These are phyloP conservation scores for Drosophila fulvimacula DNA, from an alignment of 2,888 invertebrate genomes.

Conservation along the genomic window DNA sequence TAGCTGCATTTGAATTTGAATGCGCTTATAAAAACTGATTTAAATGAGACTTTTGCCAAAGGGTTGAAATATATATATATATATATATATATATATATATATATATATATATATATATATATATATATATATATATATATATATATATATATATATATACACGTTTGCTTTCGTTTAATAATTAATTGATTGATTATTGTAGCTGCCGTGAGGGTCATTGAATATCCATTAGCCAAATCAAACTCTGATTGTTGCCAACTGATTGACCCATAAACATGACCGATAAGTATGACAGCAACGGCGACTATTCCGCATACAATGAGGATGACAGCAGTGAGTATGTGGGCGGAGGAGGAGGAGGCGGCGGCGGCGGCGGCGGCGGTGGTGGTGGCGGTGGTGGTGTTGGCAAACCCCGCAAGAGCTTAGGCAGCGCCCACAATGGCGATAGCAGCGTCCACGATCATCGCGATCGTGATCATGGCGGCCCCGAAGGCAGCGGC, in stretches of 20 bases:
- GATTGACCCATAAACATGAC: conserved; percentile 79
- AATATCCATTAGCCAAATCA: conserved; percentile 33
- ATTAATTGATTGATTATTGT: conserved; percentile 36
- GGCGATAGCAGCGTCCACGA: conserved; percentile 80
- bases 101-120: neutral
- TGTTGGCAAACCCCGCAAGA: conserved; percentile 74
- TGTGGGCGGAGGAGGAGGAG: conserved; percentile 35
- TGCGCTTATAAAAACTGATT: conserved; percentile 42
- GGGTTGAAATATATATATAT: conserved; percentile 18
- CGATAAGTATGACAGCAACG: conserved; percentile 84
- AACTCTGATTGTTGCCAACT: conserved; percentile 22
- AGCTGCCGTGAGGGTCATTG: conserved; percentile 30
- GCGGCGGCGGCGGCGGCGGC: conserved; percentile 31
- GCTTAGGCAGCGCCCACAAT: conserved; percentile 72
- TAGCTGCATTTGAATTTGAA: conserved; percentile 47
- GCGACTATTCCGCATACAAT: conserved; percentile 83
- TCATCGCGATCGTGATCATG: conserved; percentile 56
- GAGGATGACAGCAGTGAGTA: conserved; percentile 84
- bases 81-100: neutral
- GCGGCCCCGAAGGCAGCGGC: conserved; percentile 79
- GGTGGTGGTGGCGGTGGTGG: conserved; percentile 7
- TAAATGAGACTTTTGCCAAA: conserved; percentile 12
- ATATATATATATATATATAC: neutral
- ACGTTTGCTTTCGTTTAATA: neutral
- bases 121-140: neutral